Conservation (phyloP, 2,113 vertebrate genomes). For the Otolemur garnettii region DNA sequence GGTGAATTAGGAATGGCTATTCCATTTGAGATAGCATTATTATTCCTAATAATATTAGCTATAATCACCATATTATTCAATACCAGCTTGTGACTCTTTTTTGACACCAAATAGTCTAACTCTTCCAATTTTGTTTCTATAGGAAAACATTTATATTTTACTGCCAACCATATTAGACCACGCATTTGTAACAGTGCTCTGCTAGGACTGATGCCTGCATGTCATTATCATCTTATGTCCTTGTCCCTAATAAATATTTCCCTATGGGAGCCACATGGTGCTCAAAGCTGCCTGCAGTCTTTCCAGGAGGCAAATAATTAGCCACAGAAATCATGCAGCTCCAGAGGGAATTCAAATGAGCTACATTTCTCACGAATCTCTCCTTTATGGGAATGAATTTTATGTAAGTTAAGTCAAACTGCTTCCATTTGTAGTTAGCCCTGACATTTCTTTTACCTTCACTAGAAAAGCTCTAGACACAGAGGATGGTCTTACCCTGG, state of each 20-base stretch:
- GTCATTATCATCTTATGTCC: conserved; percentile 79
- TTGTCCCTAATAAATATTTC: conserved; percentile 80
- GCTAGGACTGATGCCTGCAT: conserved; percentile 80
- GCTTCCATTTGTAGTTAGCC: conserved; percentile 26
- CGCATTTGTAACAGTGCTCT: conserved; percentile 67
- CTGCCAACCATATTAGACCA: conserved; percentile 73
- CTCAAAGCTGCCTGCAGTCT: conserved; percentile 75
- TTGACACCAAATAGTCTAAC: conserved; percentile 70
- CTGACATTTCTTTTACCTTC: neutral
- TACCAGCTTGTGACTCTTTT: conserved; percentile 65
- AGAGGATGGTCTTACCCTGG: neutral
- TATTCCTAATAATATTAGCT: conserved; percentile 73
- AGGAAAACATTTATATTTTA: conserved; percentile 80
- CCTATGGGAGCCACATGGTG: conserved; percentile 76
- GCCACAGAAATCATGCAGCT: conserved; percentile 71
- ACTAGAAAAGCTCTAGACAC: neutral
- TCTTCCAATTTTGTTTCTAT: conserved; percentile 68
- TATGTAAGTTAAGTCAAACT: conserved; percentile 15
- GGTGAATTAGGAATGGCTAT: conserved; percentile 59
- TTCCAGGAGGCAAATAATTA: conserved; percentile 82
- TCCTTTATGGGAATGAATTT: conserved; percentile 48
- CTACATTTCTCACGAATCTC: conserved; percentile 54
- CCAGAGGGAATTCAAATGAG: conserved; percentile 70
- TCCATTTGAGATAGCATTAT: conserved; percentile 71
- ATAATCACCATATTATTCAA: conserved; percentile 74